Percentiles rank a stretch among this genome's conserved stretches.
Conservation (phyloP, 2,888 invertebrate genomes). For the Uloborus plumipes region DNA sequence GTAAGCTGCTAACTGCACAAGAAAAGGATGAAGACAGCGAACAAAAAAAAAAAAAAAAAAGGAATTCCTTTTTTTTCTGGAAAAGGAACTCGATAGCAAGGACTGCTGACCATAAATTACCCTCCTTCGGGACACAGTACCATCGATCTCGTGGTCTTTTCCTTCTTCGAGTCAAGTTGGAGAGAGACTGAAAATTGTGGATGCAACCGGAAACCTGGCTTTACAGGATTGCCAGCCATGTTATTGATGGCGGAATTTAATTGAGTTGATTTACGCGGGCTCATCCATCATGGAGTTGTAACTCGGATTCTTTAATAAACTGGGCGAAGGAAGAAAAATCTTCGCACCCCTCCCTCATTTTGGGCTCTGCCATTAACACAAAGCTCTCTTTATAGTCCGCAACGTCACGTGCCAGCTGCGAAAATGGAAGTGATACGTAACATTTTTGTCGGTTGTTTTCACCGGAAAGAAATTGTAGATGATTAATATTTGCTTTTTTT, state of each 20-base stretch:
- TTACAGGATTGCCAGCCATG: conserved; percentile 23
- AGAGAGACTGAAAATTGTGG: conserved; percentile 40
- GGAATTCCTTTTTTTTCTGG: not conserved
- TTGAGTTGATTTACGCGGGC: conserved; percentile 52
- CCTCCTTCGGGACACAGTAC: conserved; percentile 5
- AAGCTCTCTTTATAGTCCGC: no score
- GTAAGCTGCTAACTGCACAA: conserved; percentile 5
- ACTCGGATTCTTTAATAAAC: conserved; percentile 42
- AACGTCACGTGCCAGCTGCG: no score
- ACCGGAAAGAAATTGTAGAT: no score
- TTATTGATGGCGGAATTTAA: conserved; percentile 59
- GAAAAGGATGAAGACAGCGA: not conserved
- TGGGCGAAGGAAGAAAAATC: conserved; percentile 7
- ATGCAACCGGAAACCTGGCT: conserved; percentile 54
- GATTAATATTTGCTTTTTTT: no score
- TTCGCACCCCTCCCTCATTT: conserved; percentile 2
- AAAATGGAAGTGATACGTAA: no score
- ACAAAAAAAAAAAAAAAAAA: no score
- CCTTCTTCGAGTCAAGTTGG: conserved; percentile 35
- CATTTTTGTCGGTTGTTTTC: no score
- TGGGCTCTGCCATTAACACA: no score
- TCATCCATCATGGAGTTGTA: conserved; percentile 47
- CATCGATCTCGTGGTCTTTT: conserved; percentile 36
- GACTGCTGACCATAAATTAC: conserved; percentile 37
- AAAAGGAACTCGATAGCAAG: conserved; percentile 6